Percentiles rank a stretch among this genome's conserved stretches.
Conservation (phyloP, 2,113 vertebrate genomes). For the Tachysurus vachellii region DNA sequence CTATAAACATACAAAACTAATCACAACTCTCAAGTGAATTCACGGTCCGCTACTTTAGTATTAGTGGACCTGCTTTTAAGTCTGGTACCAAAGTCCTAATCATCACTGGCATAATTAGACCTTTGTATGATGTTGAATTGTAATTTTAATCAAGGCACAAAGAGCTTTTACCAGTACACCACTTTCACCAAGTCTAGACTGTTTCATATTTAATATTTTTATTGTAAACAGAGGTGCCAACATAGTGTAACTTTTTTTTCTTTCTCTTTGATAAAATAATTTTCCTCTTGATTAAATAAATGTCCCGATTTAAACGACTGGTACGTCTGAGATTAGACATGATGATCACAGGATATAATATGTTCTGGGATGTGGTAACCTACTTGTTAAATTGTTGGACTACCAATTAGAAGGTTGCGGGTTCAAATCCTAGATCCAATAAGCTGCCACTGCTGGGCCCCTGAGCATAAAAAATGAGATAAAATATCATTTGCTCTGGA, state of each 20-base stretch:
- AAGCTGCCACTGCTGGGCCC: too few species aligned
- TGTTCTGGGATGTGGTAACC: too few species aligned
- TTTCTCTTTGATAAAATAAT: not conserved
- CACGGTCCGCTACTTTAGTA: not conserved
- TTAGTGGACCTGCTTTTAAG: not conserved
- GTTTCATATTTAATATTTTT: not conserved
- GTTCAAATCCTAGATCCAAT: too few species aligned
- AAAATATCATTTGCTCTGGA: too few species aligned
- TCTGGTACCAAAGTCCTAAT: not conserved
- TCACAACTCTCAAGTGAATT: not conserved
- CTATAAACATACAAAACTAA: not conserved
- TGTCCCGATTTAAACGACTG: not conserved
- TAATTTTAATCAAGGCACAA: not conserved
- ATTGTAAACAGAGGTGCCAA: too few species aligned
- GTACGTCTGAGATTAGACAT: not conserved
- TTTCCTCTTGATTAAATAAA: not conserved
- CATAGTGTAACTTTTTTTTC: not conserved
- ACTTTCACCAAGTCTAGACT: constrained; percentile 6
- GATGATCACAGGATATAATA: not conserved
- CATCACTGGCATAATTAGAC: constrained; percentile 4
- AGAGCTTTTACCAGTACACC: constrained; percentile 9
- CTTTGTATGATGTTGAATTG: not conserved
- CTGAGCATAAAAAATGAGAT: too few species aligned
- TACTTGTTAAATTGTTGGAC: too few species aligned
- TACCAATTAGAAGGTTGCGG: too few species aligned